Evolutionary conservation across 2,888 invertebrate species (phyloP).

Genomic region (Malthinus flaveolus): DNA sequence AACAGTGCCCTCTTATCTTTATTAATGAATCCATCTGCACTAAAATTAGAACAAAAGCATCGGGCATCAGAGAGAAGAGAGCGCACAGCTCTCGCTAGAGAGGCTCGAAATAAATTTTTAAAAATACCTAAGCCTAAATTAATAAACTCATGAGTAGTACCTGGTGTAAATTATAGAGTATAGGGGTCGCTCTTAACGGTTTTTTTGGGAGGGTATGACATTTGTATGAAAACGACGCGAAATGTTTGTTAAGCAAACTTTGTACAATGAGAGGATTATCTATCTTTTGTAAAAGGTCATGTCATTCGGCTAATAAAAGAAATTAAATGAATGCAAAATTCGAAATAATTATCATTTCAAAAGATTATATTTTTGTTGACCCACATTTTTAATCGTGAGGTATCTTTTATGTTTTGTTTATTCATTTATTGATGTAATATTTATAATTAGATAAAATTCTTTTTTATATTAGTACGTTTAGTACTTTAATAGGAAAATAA

Average conservation of each 20-base stretch:
- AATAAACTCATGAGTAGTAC: neutral
- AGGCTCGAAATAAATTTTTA: neutral
- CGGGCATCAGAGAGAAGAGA: slow-evolving; percentile 31
- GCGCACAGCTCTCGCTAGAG: neutral
- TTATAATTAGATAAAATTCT: slow-evolving; percentile 19
- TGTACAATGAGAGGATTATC: slow-evolving; percentile 25
- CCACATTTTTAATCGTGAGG: slow-evolving; percentile 30
- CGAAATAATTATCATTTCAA: slow-evolving; percentile 19
- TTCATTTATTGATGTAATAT: slow-evolving; percentile 17
- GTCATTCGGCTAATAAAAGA: slow-evolving; percentile 23
- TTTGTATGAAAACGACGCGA: slow-evolving; percentile 9
- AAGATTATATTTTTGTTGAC: slow-evolving; percentile 27
- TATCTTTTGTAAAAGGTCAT: slow-evolving; percentile 18
- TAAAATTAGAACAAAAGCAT: slow-evolving; percentile 38
- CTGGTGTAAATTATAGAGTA: too few species aligned
- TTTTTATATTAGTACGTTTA: neutral
- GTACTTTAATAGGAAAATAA: slow-evolving; percentile 10
- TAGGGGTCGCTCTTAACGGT: too few species aligned
- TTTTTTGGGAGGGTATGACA: slow-evolving; percentile 19
- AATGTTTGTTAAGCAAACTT: slow-evolving; percentile 24
- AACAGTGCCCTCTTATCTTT: slow-evolving; percentile 37
- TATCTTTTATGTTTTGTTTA: slow-evolving; percentile 24
- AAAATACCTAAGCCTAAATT: too few species aligned
- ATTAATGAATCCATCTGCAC: slow-evolving; percentile 36
- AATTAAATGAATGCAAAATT: slow-evolving; percentile 17